Conservation (phyloP, 2,113 vertebrate genomes). For the Rissa tridactyla region DNA sequence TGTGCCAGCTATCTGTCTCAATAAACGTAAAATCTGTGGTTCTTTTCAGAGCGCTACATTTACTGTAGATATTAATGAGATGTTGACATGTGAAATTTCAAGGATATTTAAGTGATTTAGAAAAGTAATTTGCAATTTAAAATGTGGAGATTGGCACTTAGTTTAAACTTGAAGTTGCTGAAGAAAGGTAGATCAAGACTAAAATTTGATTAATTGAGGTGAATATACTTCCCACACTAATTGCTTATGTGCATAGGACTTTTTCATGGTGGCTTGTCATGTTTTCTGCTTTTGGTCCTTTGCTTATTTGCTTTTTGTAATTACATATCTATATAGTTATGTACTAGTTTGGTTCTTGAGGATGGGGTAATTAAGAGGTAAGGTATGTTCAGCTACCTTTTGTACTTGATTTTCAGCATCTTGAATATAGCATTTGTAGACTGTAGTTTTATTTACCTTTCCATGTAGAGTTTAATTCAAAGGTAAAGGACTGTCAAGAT, state of each 20-base stretch:
- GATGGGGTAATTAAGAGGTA: neutral
- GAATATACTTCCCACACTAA: neutral
- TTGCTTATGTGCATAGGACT: neutral
- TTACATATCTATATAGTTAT: neutral
- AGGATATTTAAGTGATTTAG: constrained; percentile 76
- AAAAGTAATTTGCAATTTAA: constrained; percentile 75
- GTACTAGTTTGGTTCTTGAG: neutral
- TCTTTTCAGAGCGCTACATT: constrained; percentile 71
- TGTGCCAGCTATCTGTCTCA: constrained; percentile 71
- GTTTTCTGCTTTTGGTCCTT: neutral
- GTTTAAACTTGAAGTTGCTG: constrained; percentile 61
- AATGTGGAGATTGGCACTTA: constrained; percentile 58
- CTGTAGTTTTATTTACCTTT: neutral
- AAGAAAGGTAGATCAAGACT: constrained; percentile 39
- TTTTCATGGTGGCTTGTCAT: neutral
- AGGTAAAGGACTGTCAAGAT: neutral
- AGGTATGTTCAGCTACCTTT: neutral
- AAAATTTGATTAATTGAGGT: constrained; percentile 39
- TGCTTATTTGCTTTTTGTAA: neutral
- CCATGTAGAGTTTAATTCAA: neutral
- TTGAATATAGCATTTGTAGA: neutral
- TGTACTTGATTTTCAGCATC: neutral
- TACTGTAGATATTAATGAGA: constrained; percentile 74
- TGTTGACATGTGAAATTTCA: constrained; percentile 75
- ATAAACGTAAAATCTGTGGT: constrained; percentile 70